phyloP scores from a whole-genome alignment of 2,797 vertebrate species.

The Eidolon dupreanum region DNA sequence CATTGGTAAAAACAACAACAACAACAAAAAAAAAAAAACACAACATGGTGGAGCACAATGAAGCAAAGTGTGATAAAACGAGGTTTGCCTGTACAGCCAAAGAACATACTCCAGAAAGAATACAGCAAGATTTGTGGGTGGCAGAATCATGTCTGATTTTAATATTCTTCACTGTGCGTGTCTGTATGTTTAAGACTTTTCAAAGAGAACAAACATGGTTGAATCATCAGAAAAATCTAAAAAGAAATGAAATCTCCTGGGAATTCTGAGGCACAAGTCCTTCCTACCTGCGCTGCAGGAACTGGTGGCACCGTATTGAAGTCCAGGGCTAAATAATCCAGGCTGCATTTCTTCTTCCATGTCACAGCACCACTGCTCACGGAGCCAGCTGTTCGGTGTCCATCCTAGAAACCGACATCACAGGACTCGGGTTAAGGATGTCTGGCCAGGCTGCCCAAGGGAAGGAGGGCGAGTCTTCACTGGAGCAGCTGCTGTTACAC shows the following conservation, averaged over 20 bases:
- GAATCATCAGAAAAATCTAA: background rate
- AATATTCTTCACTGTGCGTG: background rate
- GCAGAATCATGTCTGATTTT: background rate
- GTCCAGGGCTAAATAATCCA: conserved; percentile 97
- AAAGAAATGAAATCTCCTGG: background rate
- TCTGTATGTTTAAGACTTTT: background rate
- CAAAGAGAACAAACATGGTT: background rate
- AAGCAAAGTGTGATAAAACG: background rate
- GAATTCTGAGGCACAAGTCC: background rate
- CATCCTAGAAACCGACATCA: conserved; percentile 83
- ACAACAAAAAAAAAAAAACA: too few species aligned
- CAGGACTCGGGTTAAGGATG: background rate
- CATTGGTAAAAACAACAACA: background rate
- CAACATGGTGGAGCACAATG: background rate
- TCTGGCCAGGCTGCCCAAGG: background rate
- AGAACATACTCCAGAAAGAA: background rate
- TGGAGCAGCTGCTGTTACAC: background rate
- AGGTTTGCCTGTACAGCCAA: background rate
- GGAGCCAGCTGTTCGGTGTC: conserved; percentile 85
- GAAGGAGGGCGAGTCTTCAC: background rate
- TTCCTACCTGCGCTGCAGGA: conserved; percentile 94
- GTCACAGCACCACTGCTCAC: conserved; percentile 85
- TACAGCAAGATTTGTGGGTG: background rate
- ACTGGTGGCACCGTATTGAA: conserved; percentile 95
- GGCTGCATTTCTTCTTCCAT: conserved; percentile 90